Evolutionary conservation across 1,140 invertebrate genomes (phyloP), one percentile per base, ranked within the genome.

Genomic region (Hormaphis cornu): DNA sequence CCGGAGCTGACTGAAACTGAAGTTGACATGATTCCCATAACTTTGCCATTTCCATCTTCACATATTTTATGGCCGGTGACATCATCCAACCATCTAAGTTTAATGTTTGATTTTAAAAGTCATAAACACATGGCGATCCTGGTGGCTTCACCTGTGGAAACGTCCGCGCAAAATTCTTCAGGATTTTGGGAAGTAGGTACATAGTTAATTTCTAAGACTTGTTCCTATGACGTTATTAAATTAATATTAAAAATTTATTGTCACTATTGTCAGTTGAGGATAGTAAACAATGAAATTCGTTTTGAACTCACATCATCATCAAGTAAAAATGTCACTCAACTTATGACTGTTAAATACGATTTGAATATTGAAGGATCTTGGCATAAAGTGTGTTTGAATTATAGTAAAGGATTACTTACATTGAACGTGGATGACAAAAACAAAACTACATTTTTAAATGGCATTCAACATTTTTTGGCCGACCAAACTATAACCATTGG

Each of bases 91-190:
- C 71, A 76, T 24, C 81, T 95, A 69, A 86, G 86, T 74, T 79
- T 96, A 50, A 86, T 86, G 76, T 93, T 96, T 78, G 89, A 93
- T 76, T 95, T 95, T 76, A 91, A 91, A 78, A 92, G 89, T 24
- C 89, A 86, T 71, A 86, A 87, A 73, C 87, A 87, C 72, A 84
- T 88, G 74, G 90, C 90, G 14, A 87, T 95, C 46, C 80, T 95
- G 71, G 89, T 91, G 20, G 92, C 91, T 69, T 88, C 89, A 72
- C 86, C 90, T 75, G 85, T 91, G 8, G 83, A 81, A 63, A 85
- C 84, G 40, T 63, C 59, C n/a, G 4, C n/a, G 46, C 83, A 84
- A 26, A 82, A 84, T 72, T 86, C 87, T 69, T 80, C 83, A 76
- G 89, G 89, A 69, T 90, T 89, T 77, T 92, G 91, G 88, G 90